phyloP scores from a whole-genome alignment of 2,113 vertebrate genomes.

The Platichthys flesus region DNA sequence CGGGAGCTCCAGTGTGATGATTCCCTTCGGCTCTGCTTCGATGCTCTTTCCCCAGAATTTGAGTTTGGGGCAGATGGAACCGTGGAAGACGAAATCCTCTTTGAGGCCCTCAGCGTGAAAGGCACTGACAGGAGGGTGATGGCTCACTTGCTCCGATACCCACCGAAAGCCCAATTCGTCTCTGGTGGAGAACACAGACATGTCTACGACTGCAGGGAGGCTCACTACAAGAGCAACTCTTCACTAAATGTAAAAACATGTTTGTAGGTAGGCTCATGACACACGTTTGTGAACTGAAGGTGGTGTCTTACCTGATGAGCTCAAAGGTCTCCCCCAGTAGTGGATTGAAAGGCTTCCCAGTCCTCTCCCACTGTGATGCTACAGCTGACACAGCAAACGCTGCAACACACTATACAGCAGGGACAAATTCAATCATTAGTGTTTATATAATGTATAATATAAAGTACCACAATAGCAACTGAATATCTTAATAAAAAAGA shows the following conservation, averaged over 20 bases:
- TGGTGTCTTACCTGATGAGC: slow-evolving; percentile 87
- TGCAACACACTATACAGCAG: slow-evolving; percentile 88
- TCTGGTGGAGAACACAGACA: slow-evolving; percentile 74
- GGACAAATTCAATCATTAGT: not conserved
- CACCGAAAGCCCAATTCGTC: slow-evolving; percentile 97
- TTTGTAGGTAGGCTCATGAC: too few relatives aligned
- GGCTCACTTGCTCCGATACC: slow-evolving; percentile 97
- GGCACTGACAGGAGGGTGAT: slow-evolving; percentile 97
- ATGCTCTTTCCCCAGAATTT: slow-evolving; percentile 99
- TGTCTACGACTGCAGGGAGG: not conserved
- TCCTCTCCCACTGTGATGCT: slow-evolving; percentile 97
- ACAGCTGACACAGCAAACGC: slow-evolving; percentile 98
- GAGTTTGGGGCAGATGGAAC: slow-evolving; percentile 97
- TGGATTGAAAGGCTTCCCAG: slow-evolving; percentile 97
- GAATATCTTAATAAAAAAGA: not conserved
- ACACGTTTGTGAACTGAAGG: not conserved
- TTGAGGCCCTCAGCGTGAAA: slow-evolving; percentile 95
- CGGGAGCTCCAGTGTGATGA: slow-evolving; percentile 96
- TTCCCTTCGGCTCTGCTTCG: slow-evolving; percentile 96
- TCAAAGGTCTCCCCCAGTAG: slow-evolving; percentile 97
- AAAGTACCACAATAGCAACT: not conserved
- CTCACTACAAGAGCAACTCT: not conserved
- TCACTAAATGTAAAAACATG: not conserved
- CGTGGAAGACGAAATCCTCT: slow-evolving; percentile 95
- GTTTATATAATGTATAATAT: not conserved